These are phyloP conservation scores for Megalurothrips usitatus DNA, from an alignment of 2,888 invertebrate species.

Conservation along the genomic window DNA sequence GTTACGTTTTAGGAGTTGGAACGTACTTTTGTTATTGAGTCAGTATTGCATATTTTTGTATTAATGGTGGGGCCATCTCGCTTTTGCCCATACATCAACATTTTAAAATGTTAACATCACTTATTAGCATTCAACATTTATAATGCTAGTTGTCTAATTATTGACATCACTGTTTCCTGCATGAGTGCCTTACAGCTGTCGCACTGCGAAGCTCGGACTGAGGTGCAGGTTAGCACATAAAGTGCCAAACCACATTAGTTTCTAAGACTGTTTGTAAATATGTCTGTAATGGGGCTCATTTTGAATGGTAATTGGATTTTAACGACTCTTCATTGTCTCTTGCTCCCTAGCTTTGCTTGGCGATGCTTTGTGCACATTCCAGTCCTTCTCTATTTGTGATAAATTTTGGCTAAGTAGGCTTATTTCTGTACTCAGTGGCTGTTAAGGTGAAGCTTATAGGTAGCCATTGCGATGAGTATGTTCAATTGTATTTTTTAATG, in stretches of 20 bases:
- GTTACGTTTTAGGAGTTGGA: background rate
- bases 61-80: background rate
- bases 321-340: constrained; percentile 10
- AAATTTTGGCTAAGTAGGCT: constrained; percentile 13
- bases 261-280: constrained; percentile 22
- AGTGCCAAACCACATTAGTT: constrained; percentile 20
- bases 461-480: background rate
- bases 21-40: background rate
- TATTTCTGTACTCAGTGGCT: background rate
- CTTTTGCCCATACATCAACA: background rate
- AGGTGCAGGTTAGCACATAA: constrained; percentile 13
- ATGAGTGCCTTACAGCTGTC: background rate
- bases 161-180: background rate
- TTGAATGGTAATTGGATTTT: constrained; percentile 14
- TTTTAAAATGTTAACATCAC: background rate
- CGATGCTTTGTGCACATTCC: constrained; percentile 16
- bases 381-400: constrained; percentile 8
- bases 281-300: background rate
- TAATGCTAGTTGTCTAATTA: background rate
- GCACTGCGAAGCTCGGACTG: background rate
- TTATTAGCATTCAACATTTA: background rate
- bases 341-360: background rate
- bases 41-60: constrained; percentile 6
- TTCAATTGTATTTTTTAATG: background rate
- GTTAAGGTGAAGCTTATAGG: background rate